phyloP scores from a whole-genome alignment of 2,888 invertebrate species.

The Koerneria pararmatus region DNA sequence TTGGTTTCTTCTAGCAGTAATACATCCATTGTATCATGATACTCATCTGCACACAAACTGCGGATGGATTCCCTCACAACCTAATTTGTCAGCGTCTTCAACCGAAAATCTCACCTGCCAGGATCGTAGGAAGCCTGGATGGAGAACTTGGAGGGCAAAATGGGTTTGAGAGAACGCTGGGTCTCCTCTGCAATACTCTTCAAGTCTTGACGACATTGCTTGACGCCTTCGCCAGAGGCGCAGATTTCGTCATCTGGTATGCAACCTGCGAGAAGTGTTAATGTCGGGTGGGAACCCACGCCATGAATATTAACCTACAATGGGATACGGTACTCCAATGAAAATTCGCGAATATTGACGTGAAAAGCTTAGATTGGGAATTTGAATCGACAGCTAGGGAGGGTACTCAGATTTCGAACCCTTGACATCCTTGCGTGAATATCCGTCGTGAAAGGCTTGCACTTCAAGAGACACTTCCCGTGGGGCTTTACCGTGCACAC shows the following conservation, averaged over 20 bases:
- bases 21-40: no score
- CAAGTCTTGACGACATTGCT: no score
- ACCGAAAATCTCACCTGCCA: conserved; percentile 12
- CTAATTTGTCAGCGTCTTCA: no score
- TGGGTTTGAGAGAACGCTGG: no score
- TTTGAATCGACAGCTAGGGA: neutral
- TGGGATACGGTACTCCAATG: conserved; percentile 1
- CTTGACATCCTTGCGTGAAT: conserved; percentile 36
- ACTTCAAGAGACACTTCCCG: conserved; percentile 35
- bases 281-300: neutral
- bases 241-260: neutral
- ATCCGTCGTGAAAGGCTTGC: conserved; percentile 37
- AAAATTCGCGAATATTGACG: neutral
- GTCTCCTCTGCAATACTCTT: no score
- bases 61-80: no score
- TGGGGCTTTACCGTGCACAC: conserved; percentile 32
- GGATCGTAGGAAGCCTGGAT: conserved; percentile 18
- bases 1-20: no score
- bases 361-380: neutral
- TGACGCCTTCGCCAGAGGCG: no score
- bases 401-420: conserved; percentile 21
- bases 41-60: no score
- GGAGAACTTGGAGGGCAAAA: neutral
- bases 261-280: neutral
- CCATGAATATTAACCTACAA: neutral